Evolutionary conservation across 1,140 invertebrate genomes (phyloP).

Genomic region (Zaprionus inermis): DNA sequence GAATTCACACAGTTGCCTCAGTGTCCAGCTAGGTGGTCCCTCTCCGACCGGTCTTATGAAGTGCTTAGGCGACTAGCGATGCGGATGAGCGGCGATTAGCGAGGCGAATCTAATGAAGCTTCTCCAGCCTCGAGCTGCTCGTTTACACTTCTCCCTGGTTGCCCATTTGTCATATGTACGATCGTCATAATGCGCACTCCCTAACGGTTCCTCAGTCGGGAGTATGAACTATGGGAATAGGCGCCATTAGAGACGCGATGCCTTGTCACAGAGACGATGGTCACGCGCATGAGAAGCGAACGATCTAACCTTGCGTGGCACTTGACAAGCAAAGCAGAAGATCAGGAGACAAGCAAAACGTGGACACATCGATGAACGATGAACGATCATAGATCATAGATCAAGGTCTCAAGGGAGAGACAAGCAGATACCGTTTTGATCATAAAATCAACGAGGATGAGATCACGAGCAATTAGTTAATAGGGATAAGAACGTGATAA

Average conservation of each 20-base stretch:
- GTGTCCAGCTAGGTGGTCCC: conserved; percentile 58
- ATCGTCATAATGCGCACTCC: conserved; percentile 34
- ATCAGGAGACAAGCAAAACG: conserved; percentile 30
- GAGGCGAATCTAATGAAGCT: conserved; percentile 39
- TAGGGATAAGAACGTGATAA: conserved; percentile 27
- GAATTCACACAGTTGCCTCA: conserved; percentile 25
- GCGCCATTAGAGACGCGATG: conserved; percentile 49
- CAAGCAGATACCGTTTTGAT: conserved; percentile 33
- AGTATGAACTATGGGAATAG: conserved; percentile 62
- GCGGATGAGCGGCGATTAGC: conserved; percentile 53
- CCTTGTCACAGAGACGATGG: conserved; percentile 15
- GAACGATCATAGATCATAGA: conserved; percentile 32
- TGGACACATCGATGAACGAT: conserved; percentile 57
- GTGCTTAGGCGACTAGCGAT: conserved; percentile 2
- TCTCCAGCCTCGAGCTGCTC: not conserved
- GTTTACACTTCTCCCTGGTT: conserved; percentile 23
- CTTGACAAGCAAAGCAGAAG: conserved; percentile 44
- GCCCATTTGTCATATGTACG: conserved; percentile 60
- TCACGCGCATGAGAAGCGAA: conserved; percentile 50
- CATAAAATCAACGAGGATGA: conserved; percentile 48
- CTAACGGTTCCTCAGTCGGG: conserved; percentile 41
- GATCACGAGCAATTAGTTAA: conserved; percentile 65
- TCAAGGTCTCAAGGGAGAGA: conserved; percentile 36
- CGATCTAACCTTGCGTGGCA: conserved; percentile 59
- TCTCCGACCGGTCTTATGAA: not conserved